Percentiles rank a stretch among this genome's conserved stretches.
These are phyloP conservation scores for Cyclina sinensis DNA, from an alignment of 1,140 invertebrate species.

Conservation along the genomic window DNA sequence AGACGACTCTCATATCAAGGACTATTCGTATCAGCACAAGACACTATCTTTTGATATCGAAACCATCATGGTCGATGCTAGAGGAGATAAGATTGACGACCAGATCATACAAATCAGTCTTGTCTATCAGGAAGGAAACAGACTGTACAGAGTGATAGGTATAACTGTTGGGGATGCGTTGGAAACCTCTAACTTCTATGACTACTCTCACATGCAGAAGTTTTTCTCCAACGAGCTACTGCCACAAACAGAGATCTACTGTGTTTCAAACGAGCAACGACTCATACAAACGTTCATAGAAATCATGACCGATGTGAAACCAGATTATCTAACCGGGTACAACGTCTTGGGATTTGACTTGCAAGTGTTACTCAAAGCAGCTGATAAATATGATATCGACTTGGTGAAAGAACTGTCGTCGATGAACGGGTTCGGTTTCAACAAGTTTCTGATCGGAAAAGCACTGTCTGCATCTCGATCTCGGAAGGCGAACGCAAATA, in stretches of 20 bases:
- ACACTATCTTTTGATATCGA: background rate
- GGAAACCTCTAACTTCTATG: background rate
- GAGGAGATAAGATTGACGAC: background rate
- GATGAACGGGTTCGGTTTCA: background rate
- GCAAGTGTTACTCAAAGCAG: background rate
- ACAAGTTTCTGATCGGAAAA: background rate
- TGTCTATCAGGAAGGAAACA: background rate
- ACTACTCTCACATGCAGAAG: background rate
- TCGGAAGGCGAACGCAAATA: background rate
- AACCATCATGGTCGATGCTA: background rate
- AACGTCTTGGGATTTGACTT: no score
- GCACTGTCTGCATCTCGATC: background rate
- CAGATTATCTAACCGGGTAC: background rate
- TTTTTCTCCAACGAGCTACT: slow-evolving; percentile 5
- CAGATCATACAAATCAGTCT: slow-evolving; percentile 2
- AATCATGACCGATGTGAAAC: background rate
- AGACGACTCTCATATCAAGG: background rate
- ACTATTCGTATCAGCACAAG: background rate
- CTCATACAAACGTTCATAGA: background rate
- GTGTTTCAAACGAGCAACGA: background rate
- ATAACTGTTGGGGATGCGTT: background rate
- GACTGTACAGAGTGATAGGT: background rate
- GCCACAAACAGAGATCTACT: background rate
- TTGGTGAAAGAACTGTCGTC: background rate
- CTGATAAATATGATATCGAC: background rate